Conservation (phyloP, 2,888 invertebrate genomes). For the Pinctada fucata region DNA sequence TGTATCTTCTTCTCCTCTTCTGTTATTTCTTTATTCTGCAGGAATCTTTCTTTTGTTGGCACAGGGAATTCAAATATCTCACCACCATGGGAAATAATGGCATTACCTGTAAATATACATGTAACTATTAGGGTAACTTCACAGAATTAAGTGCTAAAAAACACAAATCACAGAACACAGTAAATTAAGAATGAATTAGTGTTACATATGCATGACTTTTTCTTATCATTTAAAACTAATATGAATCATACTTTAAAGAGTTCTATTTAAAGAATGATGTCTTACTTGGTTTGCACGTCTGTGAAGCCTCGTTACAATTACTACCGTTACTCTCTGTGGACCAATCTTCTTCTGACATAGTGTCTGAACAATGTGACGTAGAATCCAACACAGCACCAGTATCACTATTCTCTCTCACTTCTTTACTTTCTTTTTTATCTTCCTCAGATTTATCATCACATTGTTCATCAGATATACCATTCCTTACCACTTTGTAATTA, state of each 20-base stretch:
- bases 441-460: background rate
- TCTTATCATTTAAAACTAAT: no score
- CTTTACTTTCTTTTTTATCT: background rate
- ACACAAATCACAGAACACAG: background rate
- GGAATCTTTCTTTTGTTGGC: constrained; percentile 77
- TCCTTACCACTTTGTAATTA: background rate
- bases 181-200: no score
- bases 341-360: constrained; percentile 6
- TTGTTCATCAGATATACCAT: background rate
- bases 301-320: no score
- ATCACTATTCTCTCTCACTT: background rate
- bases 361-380: background rate
- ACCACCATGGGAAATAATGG: constrained; percentile 53
- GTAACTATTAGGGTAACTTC: background rate
- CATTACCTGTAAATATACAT: constrained; percentile 58
- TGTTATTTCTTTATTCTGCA: constrained; percentile 77
- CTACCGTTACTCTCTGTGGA: constrained; percentile 18
- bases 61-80: constrained; percentile 75
- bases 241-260: no score
- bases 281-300: no score
- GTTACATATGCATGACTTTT: no score
- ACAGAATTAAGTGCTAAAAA: constrained; percentile 7
- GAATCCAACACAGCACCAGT: background rate
- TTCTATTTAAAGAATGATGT: no score
- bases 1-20: constrained; percentile 80